Evolutionary conservation across 2,113 vertebrate species (phyloP).

Genomic region (Chelonoidis abingdonii): DNA sequence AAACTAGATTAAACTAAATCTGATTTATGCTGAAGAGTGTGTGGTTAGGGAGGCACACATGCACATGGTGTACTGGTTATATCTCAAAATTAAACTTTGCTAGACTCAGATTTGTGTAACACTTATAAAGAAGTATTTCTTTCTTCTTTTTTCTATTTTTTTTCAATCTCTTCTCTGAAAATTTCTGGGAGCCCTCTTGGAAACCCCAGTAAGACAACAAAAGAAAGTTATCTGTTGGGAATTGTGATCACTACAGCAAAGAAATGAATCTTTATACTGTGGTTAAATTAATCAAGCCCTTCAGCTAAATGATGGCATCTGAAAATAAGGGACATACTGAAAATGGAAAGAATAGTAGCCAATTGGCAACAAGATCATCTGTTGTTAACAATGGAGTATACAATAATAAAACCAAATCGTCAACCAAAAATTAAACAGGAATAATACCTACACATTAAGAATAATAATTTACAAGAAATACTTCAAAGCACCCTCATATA

Average conservation of each 20-base stretch:
- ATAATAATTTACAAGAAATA: slow-evolving; percentile 32
- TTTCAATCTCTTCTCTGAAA: slow-evolving; percentile 49
- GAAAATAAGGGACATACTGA: slow-evolving; percentile 57
- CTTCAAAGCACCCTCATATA: slow-evolving; percentile 41
- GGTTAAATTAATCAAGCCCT: slow-evolving; percentile 65
- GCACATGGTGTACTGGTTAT: slow-evolving; percentile 50
- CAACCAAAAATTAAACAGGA: background rate
- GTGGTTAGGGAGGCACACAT: slow-evolving; percentile 44
- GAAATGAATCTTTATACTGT: slow-evolving; percentile 55
- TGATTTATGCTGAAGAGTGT: slow-evolving; percentile 50
- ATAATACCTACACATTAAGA: background rate
- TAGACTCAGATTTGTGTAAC: slow-evolving; percentile 55
- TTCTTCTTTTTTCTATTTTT: slow-evolving; percentile 67
- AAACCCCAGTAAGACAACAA: slow-evolving; percentile 65
- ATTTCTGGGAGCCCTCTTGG: slow-evolving; percentile 69
- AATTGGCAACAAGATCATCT: slow-evolving; percentile 21
- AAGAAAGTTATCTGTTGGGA: slow-evolving; percentile 67
- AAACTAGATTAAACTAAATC: slow-evolving; percentile 49
- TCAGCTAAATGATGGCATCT: slow-evolving; percentile 20
- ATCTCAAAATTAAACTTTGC: slow-evolving; percentile 64
- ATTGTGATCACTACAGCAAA: slow-evolving; percentile 66
- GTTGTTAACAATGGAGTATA: slow-evolving; percentile 24
- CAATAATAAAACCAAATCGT: slow-evolving; percentile 29
- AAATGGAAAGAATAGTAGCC: slow-evolving; percentile 35
- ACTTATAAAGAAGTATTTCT: slow-evolving; percentile 50